A percentile compares a stretch with the other conserved stretches of the same genome.
Conservation (phyloP, 2,797 vertebrate species). For the Orestias chungarensis region DNA sequence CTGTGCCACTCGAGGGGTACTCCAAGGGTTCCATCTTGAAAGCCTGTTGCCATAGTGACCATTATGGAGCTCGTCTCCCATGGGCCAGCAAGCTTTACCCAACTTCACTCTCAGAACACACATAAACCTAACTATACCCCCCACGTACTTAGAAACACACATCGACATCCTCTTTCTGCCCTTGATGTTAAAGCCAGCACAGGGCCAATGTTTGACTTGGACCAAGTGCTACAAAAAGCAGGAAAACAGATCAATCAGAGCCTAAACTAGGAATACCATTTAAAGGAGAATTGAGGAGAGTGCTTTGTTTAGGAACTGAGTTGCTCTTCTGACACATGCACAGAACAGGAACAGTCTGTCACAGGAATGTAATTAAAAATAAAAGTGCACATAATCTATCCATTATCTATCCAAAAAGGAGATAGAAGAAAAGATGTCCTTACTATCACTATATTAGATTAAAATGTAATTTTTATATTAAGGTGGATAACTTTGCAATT, state of each 20-base stretch:
- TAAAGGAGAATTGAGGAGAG: constrained; percentile 27
- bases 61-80: constrained; percentile 75
- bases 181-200: constrained; percentile 49
- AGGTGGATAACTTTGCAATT: neutral
- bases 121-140: constrained; percentile 20
- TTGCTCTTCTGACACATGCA: constrained; percentile 26
- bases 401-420: too few species aligned
- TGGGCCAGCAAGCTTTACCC: constrained; percentile 72
- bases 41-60: constrained; percentile 81
- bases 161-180: constrained; percentile 43
- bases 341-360: too few species aligned
- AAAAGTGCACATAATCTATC: neutral
- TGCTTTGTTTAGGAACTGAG: constrained; percentile 33
- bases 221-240: constrained; percentile 37
- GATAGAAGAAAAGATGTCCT: too few species aligned
- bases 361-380: neutral
- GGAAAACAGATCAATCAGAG: constrained; percentile 59
- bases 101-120: constrained; percentile 54
- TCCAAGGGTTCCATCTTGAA: constrained; percentile 78
- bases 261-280: constrained; percentile 31
- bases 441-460: too few species aligned
- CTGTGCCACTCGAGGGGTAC: constrained; percentile 69
- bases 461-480: neutral
- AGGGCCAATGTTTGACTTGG: constrained; percentile 61
- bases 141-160: constrained; percentile 14